Evolutionary conservation across 2,888 invertebrate genomes (phyloP), one percentile per base, ranked within the genome.

Genomic region (Tenthredo scrophulariae): DNA sequence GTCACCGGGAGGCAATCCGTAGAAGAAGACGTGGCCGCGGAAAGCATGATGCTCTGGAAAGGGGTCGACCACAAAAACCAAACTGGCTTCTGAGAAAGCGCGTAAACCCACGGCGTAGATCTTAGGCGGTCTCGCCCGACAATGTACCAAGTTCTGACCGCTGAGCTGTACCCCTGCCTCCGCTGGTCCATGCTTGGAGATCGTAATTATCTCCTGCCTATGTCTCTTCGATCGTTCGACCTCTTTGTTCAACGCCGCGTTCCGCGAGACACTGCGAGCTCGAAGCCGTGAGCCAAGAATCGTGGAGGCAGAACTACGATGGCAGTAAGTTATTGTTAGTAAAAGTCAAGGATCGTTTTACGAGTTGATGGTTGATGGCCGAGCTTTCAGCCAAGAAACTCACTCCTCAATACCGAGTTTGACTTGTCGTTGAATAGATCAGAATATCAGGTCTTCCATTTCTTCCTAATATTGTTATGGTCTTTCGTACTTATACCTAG

Each of bases 1-100:
- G 91, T 91, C 91, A 91, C 89, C 88, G 91, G 88, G 87, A 85
- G 88, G 88, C 91, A 90, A 91, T 91, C 91, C 90, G 84, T 29
- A 54, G 85, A 85, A 87, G 87, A 86, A 82, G 26, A 82, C 50
- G 88, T 40, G 74, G 88, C 85, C 86, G 86, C 85, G 86, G 87
- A 86, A 85, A 85, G 84, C 86, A 85, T 86, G 85, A 86, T 86
- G 87, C 87, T 86, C 33, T 43, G 83, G 43, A 13, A 74, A 50
- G 65, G 65, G 50, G 58, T 77, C 29, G 86, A 84, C 67, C 67
- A 88, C 89, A 91, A 91, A 91, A 91, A 90, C 89, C 84, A 89
- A 89, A 86, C 84, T 86, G 88, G 88, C 88, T 91, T 91, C 90
- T 88, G 88, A 88, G 91, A 91, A 91, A 91, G 88, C 88, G 90